Evolutionary conservation across 2,888 invertebrate genomes (phyloP).

Genomic region (Pterostichus madidus): DNA sequence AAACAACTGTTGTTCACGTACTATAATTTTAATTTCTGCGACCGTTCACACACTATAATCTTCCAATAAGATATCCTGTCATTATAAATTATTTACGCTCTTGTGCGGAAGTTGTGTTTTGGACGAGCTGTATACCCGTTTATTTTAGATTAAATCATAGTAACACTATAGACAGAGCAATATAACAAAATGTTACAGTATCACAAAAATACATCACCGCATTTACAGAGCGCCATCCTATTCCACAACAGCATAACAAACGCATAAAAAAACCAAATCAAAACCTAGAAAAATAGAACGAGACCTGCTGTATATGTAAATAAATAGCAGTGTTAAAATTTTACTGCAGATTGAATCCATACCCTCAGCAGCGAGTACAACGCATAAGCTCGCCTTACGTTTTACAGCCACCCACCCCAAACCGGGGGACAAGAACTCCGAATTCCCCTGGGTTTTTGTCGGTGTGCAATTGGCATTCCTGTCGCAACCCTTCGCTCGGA

Average conservation of each 20-base stretch:
- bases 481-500: constrained; percentile 18
- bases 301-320: constrained; percentile 59
- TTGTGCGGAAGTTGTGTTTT: no score
- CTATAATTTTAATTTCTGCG: no score
- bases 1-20: no score
- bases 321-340: constrained; percentile 65
- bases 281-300: constrained; percentile 54
- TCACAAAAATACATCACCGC: constrained; percentile 46
- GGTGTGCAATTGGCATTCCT: constrained; percentile 29
- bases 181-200: constrained; percentile 39
- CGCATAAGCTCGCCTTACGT: constrained; percentile 44
- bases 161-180: background rate
- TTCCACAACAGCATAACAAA: constrained; percentile 49
- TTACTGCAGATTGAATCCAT: constrained; percentile 66
- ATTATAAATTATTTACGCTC: background rate
- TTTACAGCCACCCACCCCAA: constrained; percentile 13
- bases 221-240: constrained; percentile 32
- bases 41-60: no score
- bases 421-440: background rate
- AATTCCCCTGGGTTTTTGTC: constrained; percentile 16
- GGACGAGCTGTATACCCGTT: background rate
- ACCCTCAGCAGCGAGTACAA: constrained; percentile 20
- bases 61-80: no score
- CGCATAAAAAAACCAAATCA: constrained; percentile 52
- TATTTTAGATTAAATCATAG: constrained; percentile 19